Conservation (phyloP, 2,113 vertebrate genomes). For the Mobula birostris region DNA sequence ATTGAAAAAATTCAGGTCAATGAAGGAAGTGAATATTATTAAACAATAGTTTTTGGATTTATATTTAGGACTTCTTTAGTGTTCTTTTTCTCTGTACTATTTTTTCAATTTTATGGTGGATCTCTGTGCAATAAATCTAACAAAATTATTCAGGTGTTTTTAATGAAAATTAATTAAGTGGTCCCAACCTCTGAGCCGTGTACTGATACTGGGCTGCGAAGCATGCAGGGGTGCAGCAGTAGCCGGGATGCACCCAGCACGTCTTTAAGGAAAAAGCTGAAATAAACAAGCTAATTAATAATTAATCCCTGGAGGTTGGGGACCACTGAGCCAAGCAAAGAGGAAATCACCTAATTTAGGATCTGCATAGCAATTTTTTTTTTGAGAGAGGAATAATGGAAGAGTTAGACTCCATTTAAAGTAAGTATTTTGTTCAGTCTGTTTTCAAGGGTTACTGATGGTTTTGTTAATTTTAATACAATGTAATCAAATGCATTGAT, state of each 20-base stretch:
- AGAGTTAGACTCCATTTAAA: background rate
- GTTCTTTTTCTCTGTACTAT: background rate
- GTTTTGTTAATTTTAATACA: background rate
- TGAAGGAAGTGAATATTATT: background rate
- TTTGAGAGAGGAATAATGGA: background rate
- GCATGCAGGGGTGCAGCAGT: no score
- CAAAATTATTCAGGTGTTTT: background rate
- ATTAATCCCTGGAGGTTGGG: no score
- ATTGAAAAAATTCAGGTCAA: background rate
- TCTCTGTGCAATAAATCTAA: background rate
- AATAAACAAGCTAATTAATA: no score
- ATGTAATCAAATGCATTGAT: background rate
- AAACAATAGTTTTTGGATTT: background rate
- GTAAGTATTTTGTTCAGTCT: background rate
- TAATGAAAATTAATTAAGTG: background rate
- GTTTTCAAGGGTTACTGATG: background rate
- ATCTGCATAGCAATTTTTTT: background rate
- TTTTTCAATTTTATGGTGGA: background rate
- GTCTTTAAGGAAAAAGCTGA: no score
- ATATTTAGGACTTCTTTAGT: no score
- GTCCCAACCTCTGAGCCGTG: no score
- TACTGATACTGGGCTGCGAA: no score
- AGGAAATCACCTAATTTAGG: background rate
- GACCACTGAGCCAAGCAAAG: background rate
- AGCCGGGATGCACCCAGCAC: no score